Evolutionary conservation across 2,888 invertebrate genomes (phyloP), one percentile per base, ranked within the genome.

Genomic region (Cataglyphis cursor): DNA sequence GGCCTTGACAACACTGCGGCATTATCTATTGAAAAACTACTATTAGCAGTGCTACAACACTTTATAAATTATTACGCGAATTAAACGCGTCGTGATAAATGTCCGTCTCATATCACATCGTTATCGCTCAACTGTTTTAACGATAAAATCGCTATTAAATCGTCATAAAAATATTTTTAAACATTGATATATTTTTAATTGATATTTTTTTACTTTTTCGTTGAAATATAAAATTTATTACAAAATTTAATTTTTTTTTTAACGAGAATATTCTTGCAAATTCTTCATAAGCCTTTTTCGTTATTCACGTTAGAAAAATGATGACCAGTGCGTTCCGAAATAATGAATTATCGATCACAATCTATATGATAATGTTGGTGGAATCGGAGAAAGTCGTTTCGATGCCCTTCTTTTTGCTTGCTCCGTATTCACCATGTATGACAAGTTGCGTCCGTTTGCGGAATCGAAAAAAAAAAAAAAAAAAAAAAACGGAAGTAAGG

Each of bases 311-410:
- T 51, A 64, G 54, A 66, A 81, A 65, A 38, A 62, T 66, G 61
- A 48, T 74, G 59, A 73, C 48, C 48, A 73, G 18, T 66, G 54
- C 48, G 41, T 54, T 74, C 54, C 84, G 74, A 65, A 48, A 62
- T 57, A 62, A 78, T 85, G 57, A 88, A 80, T 90, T 86, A 90
- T 88, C 88, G 85, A 86, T 83, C 85, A 87, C 88, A 88, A 88
- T 89, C 88, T 90, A 92, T 91, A 92, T 90, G 91, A 86, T 90
- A 90, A 90, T 91, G 84, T 86, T 66, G 75, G 54, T 83, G 66
- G 83, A 87, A 81, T 84, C 85, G 59, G 83, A 85, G 73, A 80
- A 74, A 68, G 57, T 31, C 74, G 62, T 74, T 80, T 59, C 12
- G 62, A 21, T 62, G 48, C 57, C 57, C 38, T 28, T 41, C 21